Evolutionary conservation across 2,797 vertebrate genomes (phyloP).

Genomic region (Cyprinella venusta): DNA sequence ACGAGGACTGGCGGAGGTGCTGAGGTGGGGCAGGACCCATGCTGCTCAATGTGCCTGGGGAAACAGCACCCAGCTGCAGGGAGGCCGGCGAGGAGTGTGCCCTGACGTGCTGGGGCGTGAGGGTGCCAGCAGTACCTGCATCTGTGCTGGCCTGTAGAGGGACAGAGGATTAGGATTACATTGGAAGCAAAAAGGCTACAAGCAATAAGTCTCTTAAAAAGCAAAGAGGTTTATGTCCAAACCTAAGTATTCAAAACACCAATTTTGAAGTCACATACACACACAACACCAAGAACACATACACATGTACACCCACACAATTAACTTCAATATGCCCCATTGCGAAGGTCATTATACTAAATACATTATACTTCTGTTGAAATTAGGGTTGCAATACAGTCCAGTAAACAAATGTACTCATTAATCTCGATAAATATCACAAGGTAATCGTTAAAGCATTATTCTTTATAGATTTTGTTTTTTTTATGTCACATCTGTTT

Average conservation of each 20-base stretch:
- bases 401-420: not conserved
- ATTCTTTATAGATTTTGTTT: not conserved
- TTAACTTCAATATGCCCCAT: not conserved
- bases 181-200: slow-evolving; percentile 21
- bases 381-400: not conserved
- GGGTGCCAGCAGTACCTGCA: slow-evolving; percentile 86
- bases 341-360: not conserved
- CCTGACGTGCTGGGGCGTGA: slow-evolving; percentile 94
- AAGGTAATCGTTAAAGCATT: not conserved
- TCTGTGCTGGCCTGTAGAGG: slow-evolving; percentile 89
- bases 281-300: not conserved
- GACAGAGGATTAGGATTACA: slow-evolving; percentile 1
- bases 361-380: not conserved
- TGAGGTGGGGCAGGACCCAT: slow-evolving; percentile 83
- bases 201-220: not conserved
- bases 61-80: slow-evolving; percentile 88
- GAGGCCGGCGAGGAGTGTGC: slow-evolving; percentile 98
- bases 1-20: slow-evolving; percentile 95
- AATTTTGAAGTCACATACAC: not conserved
- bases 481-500: not conserved
- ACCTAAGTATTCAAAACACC: not conserved
- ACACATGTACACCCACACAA: not conserved
- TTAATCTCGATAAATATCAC: not conserved
- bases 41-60: slow-evolving; percentile 83
- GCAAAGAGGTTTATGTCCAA: not conserved